Conservation (phyloP, 2,113 vertebrate genomes). For the Ellobius talpinus region DNA sequence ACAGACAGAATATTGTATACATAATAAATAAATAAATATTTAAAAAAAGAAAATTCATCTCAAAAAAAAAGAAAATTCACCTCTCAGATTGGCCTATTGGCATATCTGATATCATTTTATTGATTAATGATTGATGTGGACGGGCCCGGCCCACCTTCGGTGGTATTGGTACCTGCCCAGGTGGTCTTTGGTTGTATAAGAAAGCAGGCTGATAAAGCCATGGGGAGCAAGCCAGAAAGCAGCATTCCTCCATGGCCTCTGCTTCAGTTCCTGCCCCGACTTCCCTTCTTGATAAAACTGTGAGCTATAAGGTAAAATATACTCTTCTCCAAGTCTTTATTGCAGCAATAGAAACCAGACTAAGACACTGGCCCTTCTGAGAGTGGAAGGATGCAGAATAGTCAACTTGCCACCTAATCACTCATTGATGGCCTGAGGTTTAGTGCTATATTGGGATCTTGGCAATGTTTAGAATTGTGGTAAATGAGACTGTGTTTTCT, state of each 20-base stretch:
- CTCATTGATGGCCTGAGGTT: not conserved
- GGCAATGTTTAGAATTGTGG: conserved; percentile 15
- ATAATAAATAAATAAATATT: too few species aligned
- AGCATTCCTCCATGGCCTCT: not conserved
- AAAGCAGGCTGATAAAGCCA: not conserved
- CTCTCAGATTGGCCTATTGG: not conserved
- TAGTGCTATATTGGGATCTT: not conserved
- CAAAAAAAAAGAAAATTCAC: not conserved
- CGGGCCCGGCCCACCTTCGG: not conserved
- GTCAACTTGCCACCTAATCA: not conserved
- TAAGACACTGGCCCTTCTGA: not conserved
- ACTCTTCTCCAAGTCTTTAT: not conserved
- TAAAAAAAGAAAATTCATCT: too few species aligned
- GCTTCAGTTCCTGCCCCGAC: not conserved
- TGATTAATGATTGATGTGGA: not conserved
- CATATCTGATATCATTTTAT: not conserved
- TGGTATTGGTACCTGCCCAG: not conserved
- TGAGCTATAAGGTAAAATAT: not conserved
- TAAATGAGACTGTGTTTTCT: not conserved
- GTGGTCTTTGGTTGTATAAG: not conserved
- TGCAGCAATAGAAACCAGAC: too few species aligned
- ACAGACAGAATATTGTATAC: too few species aligned
- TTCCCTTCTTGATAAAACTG: not conserved
- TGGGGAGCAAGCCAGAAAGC: not conserved
- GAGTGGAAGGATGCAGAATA: not conserved